These are phyloP conservation scores for Bugula neritina DNA, from an alignment of 2,888 invertebrate species.

Conservation along the genomic window DNA sequence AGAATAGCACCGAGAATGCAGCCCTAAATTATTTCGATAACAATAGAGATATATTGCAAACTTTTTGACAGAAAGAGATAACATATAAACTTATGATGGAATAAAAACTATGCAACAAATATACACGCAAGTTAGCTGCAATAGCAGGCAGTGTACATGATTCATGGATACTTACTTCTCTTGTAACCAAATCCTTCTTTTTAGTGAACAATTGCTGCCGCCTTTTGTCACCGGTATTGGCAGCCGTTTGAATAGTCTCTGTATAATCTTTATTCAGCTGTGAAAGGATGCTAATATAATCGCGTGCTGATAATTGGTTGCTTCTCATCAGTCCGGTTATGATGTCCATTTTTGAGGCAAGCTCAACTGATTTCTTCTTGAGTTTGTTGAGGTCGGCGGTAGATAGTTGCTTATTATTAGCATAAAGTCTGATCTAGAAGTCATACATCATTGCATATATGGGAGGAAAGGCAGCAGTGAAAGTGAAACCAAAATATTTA, in stretches of 20 bases:
- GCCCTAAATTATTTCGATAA: too few relatives aligned
- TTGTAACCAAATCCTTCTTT: not conserved
- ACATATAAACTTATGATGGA: too few relatives aligned
- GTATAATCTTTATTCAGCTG: not conserved
- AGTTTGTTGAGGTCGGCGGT: not conserved
- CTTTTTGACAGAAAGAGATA: too few relatives aligned
- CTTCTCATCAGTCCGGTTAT: not conserved
- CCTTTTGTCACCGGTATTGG: not conserved
- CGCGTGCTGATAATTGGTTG: conserved; percentile 12
- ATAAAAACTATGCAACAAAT: too few relatives aligned
- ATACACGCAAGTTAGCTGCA: too few relatives aligned
- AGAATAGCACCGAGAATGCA: too few relatives aligned
- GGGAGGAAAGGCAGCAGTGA: not conserved
- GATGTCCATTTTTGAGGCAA: not conserved
- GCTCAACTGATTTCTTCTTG: not conserved
- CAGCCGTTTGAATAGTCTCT: not conserved
- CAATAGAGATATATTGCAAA: too few relatives aligned
- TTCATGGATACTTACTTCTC: conserved; percentile 8
- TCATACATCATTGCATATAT: not conserved
- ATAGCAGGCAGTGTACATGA: too few relatives aligned
- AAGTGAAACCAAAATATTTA: not conserved
- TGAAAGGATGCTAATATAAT: not conserved
- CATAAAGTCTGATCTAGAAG: not conserved
- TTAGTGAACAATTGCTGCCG: not conserved
- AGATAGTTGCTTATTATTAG: not conserved